These are phyloP conservation scores for Lutraria rhynchaena DNA, from an alignment of 1,140 invertebrate species.

Conservation along the genomic window DNA sequence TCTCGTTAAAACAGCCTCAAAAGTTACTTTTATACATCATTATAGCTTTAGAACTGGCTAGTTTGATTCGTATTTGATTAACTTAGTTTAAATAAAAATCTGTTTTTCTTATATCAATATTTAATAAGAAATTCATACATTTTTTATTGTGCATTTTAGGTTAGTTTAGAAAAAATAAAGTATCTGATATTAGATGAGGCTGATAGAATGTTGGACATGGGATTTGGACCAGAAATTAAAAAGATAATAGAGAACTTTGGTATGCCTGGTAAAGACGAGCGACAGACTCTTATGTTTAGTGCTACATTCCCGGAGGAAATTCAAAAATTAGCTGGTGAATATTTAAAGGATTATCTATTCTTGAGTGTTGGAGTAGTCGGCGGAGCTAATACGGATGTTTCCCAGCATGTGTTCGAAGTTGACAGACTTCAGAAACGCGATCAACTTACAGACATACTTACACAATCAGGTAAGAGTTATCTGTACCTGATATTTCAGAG, in stretches of 20 bases:
- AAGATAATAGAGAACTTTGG: conserved; percentile 89
- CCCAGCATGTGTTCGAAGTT: conserved; percentile 91
- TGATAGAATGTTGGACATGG: conserved; percentile 96
- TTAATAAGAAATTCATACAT: too few species aligned
- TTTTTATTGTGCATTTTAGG: conserved; percentile 61
- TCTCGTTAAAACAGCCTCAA: too few species aligned
- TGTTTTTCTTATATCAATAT: too few species aligned
- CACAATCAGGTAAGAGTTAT: conserved; percentile 84
- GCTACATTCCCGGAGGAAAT: conserved; percentile 95
- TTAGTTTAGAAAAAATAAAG: conserved; percentile 87
- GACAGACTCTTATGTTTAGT: conserved; percentile 95
- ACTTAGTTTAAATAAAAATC: too few species aligned
- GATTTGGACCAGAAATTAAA: conserved; percentile 91
- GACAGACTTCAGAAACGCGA: conserved; percentile 87
- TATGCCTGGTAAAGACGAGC: conserved; percentile 87
- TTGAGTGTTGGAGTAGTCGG: conserved; percentile 93
- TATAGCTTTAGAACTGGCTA: too few species aligned
- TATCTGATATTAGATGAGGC: conserved; percentile 97
- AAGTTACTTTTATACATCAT: too few species aligned
- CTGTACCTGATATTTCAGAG: too few species aligned
- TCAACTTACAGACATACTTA: conserved; percentile 88
- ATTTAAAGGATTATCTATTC: conserved; percentile 90
- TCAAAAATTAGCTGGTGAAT: conserved; percentile 89
- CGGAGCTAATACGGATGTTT: conserved; percentile 94
- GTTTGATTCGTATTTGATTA: too few species aligned